phyloP scores from a whole-genome alignment of 2,113 vertebrate species.

The Neoarius graeffei region DNA sequence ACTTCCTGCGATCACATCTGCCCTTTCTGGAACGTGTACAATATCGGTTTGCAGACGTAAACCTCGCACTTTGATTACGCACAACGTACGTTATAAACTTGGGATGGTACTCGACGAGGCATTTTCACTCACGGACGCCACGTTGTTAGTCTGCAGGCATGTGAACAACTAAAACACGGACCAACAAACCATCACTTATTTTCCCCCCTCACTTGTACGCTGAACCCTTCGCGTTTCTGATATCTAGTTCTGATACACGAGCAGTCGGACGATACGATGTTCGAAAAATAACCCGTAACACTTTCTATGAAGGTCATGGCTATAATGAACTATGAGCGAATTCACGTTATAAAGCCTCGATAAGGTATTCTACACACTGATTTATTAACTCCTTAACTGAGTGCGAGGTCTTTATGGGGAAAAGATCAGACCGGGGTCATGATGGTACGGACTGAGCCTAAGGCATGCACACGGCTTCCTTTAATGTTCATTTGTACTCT shows the following conservation, averaged over 20 bases:
- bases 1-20: slow-evolving; percentile 73
- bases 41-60: slow-evolving; percentile 68
- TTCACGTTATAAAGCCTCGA: neutral
- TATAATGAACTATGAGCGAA: neutral
- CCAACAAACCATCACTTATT: neutral
- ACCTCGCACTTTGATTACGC: slow-evolving; percentile 52
- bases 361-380: neutral
- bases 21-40: slow-evolving; percentile 77
- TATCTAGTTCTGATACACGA: too few species aligned
- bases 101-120: too few species aligned
- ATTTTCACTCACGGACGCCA: too few species aligned
- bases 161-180: neutral
- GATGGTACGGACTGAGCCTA: too few species aligned
- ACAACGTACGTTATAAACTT: neutral
- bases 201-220: neutral
- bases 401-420: too few species aligned
- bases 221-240: too few species aligned
- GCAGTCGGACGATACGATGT: neutral
- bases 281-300: neutral
- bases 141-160: too few species aligned
- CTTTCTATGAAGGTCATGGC: neutral
- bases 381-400: too few species aligned
- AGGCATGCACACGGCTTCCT: too few species aligned
- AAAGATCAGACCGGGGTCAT: too few species aligned
- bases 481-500: too few species aligned